A percentile compares a stretch with the other conserved stretches of the same genome.
These are phyloP conservation scores for Ataeniobius toweri DNA, from an alignment of 2,797 vertebrate species.

Conservation along the genomic window DNA sequence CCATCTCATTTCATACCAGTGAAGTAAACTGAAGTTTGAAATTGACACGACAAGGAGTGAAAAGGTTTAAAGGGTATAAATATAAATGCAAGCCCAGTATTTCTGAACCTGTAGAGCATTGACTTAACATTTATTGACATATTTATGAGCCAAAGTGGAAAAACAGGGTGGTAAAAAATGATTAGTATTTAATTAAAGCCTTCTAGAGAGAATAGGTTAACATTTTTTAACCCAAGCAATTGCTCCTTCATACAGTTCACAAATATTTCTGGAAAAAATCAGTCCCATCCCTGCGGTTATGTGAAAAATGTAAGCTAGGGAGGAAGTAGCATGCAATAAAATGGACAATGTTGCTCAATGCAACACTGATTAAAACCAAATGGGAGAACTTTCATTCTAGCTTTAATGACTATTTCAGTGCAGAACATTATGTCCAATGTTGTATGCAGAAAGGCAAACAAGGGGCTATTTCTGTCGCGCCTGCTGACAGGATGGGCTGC, in stretches of 20 bases:
- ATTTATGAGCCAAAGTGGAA: not conserved
- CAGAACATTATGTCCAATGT: slow-evolving; percentile 12
- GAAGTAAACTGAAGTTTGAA: not conserved
- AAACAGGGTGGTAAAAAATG: not conserved
- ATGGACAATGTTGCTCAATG: not conserved
- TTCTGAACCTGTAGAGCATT: not conserved
- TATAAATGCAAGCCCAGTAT: not conserved
- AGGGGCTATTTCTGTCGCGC: slow-evolving; percentile 65
- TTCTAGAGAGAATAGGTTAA: not conserved
- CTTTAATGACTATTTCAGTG: slow-evolving; percentile 25
- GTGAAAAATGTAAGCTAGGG: not conserved
- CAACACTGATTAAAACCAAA: not conserved
- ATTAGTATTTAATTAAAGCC: not conserved
- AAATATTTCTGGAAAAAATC: not conserved
- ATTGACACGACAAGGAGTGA: too few relatives aligned
- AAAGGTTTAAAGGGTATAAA: too few relatives aligned
- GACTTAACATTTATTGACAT: not conserved
- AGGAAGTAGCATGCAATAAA: slow-evolving; percentile 13
- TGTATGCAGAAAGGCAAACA: slow-evolving; percentile 27
- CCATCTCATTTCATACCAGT: not conserved
- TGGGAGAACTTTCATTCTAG: not conserved
- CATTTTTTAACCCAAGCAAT: not conserved
- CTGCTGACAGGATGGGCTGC: slow-evolving; percentile 73
- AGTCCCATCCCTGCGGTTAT: not conserved
- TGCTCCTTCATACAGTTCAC: not conserved